Percentiles rank a stretch among this genome's conserved stretches.
These are phyloP conservation scores for Pygmarrhopalites habei DNA, from an alignment of 1,140 invertebrate species.

Conservation along the genomic window DNA sequence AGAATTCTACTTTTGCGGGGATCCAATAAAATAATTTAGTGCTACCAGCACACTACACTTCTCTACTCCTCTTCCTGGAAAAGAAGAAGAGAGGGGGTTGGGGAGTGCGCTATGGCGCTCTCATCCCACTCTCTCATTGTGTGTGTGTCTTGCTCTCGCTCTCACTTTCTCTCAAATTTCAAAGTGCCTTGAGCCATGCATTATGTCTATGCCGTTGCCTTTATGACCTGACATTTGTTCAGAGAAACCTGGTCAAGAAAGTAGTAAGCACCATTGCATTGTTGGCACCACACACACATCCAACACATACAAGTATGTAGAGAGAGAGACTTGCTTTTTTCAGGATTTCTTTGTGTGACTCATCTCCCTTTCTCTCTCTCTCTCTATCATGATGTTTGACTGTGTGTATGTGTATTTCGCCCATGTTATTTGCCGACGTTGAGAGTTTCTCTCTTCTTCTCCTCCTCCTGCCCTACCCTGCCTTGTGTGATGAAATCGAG, in stretches of 20 bases:
- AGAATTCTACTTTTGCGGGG: constrained; percentile 34
- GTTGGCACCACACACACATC: not conserved
- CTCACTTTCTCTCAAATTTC: not conserved
- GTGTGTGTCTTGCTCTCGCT: not conserved
- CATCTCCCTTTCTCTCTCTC: no score
- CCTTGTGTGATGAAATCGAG: no score
- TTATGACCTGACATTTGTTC: constrained; percentile 26
- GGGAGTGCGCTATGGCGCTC: not conserved
- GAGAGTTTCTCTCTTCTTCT: no score
- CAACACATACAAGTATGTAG: not conserved
- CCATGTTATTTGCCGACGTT: no score
- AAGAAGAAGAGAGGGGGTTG: not conserved
- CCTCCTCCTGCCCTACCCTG: no score
- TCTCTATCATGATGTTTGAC: no score
- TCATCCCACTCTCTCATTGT: no score
- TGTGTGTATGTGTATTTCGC: no score
- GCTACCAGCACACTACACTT: constrained; percentile 10
- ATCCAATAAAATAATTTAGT: constrained; percentile 39
- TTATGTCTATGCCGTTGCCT: constrained; percentile 20
- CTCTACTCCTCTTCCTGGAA: constrained; percentile 4
- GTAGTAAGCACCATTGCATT: constrained; percentile 14
- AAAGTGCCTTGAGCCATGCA: constrained; percentile 23
- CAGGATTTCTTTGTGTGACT: no score
- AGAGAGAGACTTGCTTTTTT: no score
- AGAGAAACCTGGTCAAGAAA: constrained; percentile 19